These are phyloP conservation scores for Danio kyathit DNA, from an alignment of 2,797 vertebrate genomes.

Conservation along the genomic window DNA sequence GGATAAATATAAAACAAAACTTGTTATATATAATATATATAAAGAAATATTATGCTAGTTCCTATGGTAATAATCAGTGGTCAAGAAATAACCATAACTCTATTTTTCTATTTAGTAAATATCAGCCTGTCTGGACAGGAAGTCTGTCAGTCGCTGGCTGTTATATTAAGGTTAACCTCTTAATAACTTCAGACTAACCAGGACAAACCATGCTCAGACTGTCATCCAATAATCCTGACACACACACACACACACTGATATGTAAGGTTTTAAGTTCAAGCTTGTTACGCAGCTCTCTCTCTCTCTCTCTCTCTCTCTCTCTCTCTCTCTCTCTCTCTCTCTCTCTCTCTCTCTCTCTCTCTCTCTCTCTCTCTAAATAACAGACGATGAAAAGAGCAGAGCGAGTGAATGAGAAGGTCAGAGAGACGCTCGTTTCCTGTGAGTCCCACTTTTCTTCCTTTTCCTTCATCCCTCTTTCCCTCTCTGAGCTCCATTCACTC, in stretches of 20 bases:
- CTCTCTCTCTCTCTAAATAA: not conserved
- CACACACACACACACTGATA: not conserved
- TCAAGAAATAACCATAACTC: no score
- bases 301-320: not conserved
- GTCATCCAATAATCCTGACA: constrained; percentile 14
- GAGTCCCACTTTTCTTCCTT: constrained; percentile 77
- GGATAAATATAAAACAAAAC: not conserved
- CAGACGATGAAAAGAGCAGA: constrained; percentile 76
- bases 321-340: not conserved
- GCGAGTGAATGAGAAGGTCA: constrained; percentile 86
- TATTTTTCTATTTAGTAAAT: not conserved
- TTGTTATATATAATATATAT: not conserved
- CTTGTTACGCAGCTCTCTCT: constrained; percentile 1
- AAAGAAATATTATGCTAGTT: not conserved
- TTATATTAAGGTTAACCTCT: constrained; percentile 85
- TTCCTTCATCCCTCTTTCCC: constrained; percentile 71
- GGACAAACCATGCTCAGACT: constrained; percentile 36
- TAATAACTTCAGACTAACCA: constrained; percentile 73
- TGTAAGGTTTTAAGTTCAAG: not conserved
- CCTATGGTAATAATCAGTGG: no score
- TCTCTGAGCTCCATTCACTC: constrained; percentile 80
- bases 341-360: not conserved
- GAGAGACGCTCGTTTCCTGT: constrained; percentile 81
- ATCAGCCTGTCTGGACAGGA: constrained; percentile 85
- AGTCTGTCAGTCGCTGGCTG: constrained; percentile 84